phyloP scores from a whole-genome alignment of 2,797 vertebrate species.

The Enteromius thamalakanensis region DNA sequence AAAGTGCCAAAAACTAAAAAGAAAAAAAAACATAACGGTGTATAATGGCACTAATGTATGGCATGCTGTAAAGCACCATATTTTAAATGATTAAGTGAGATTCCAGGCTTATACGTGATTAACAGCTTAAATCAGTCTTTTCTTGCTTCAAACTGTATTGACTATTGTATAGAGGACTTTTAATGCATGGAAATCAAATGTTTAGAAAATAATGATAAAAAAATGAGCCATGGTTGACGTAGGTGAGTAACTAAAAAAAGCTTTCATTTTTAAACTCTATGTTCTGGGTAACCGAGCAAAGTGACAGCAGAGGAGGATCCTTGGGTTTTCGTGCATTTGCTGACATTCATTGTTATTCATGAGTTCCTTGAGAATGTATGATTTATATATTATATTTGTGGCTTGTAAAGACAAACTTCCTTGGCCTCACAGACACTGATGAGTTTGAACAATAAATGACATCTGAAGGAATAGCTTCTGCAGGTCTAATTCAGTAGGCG shows the following conservation, averaged over 20 bases:
- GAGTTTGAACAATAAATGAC: constrained; percentile 20
- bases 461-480: constrained; percentile 11
- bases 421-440: not conserved
- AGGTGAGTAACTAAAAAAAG: not conserved
- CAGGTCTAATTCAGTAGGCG: not conserved
- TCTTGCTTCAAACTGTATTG: not conserved
- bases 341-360: constrained; percentile 10
- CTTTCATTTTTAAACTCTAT: not conserved
- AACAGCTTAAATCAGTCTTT: not conserved
- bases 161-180: not conserved
- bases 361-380: constrained; percentile 5
- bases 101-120: not conserved
- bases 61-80: not conserved
- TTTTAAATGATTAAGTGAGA: not conserved
- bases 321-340: not conserved
- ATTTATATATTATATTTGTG: constrained; percentile 5
- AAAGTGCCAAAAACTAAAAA: not conserved
- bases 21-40: not conserved
- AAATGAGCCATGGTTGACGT: not conserved
- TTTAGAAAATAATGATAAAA: not conserved
- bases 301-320: not conserved
- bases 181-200: not conserved
- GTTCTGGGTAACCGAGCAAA: not conserved
- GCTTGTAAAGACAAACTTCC: constrained; percentile 18
- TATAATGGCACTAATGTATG: not conserved